Evolutionary conservation across 2,113 vertebrate species (phyloP).

Genomic region (Osmerus mordax): DNA sequence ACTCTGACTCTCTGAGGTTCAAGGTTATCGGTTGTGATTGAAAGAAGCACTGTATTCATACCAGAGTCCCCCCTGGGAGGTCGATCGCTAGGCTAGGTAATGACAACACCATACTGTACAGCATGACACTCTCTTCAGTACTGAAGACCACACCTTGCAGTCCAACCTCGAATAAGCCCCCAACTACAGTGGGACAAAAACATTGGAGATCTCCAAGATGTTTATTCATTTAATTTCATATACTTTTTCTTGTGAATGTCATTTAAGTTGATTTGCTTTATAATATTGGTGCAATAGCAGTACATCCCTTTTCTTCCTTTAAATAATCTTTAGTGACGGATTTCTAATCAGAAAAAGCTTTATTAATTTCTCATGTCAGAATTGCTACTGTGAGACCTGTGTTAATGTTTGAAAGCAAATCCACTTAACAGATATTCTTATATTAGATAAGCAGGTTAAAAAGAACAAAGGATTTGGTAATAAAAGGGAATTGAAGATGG

Average conservation of each 20-base stretch:
- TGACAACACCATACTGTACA: no score
- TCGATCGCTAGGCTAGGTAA: no score
- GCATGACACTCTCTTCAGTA: no score
- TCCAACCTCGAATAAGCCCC: no score
- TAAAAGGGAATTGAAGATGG: slow-evolving; percentile 87
- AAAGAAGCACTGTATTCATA: no score
- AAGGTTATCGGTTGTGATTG: no score
- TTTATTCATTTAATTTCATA: background rate
- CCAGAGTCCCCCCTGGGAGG: no score
- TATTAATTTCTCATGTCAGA: slow-evolving; percentile 59
- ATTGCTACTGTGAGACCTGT: slow-evolving; percentile 77
- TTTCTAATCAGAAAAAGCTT: slow-evolving; percentile 5
- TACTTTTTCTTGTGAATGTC: slow-evolving; percentile 2
- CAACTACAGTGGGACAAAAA: no score
- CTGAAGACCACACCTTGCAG: no score
- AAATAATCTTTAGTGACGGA: background rate
- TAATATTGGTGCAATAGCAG: background rate
- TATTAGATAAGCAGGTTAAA: slow-evolving; percentile 89
- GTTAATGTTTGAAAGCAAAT: slow-evolving; percentile 81
- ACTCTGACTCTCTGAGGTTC: no score
- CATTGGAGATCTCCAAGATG: no score
- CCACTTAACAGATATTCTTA: slow-evolving; percentile 79
- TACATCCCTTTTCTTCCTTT: background rate
- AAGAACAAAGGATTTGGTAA: slow-evolving; percentile 71
- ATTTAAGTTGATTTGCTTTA: no score